Percentiles rank a stretch among this genome's conserved stretches.
phyloP scores from a whole-genome alignment of 2,888 invertebrate species.

The Pheosia tremula region DNA sequence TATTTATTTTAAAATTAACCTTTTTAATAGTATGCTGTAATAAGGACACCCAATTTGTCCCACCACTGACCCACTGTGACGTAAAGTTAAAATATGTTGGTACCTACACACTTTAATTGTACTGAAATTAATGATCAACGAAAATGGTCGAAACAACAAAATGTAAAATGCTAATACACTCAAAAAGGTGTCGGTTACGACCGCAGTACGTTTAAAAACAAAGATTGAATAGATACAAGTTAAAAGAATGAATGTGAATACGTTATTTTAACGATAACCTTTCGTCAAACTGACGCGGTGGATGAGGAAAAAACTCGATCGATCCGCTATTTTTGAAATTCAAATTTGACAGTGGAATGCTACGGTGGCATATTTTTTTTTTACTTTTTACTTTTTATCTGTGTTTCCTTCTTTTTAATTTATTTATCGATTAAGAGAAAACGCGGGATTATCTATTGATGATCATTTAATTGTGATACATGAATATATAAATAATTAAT shows the following conservation, averaged over 20 bases:
- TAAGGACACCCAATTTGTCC: conserved; percentile 2
- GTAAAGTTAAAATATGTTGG: conserved; percentile 9
- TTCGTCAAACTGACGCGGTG: conserved; percentile 54
- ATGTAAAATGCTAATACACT: conserved; percentile 14
- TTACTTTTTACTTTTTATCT: too few relatives aligned
- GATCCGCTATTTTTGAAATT: conserved; percentile 62
- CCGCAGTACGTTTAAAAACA: conserved; percentile 32
- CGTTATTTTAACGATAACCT: conserved; percentile 55
- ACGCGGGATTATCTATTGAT: neutral
- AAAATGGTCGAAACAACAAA: conserved; percentile 2
- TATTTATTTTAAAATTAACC: neutral
- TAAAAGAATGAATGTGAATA: conserved; percentile 44
- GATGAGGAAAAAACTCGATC: conserved; percentile 37
- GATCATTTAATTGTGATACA: neutral
- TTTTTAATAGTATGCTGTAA: neutral
- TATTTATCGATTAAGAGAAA: neutral
- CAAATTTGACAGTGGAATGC: conserved; percentile 65
- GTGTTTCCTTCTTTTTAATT: neutral
- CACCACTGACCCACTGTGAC: neutral
- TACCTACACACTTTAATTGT: neutral
- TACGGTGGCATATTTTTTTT: conserved; percentile 36
- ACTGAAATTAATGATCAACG: conserved; percentile 2
- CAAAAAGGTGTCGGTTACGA: conserved; percentile 38
- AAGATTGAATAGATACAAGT: conserved; percentile 37
- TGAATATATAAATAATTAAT: too few relatives aligned